Conservation (phyloP, 2,113 vertebrate genomes). For the Gymnogyps californianus region DNA sequence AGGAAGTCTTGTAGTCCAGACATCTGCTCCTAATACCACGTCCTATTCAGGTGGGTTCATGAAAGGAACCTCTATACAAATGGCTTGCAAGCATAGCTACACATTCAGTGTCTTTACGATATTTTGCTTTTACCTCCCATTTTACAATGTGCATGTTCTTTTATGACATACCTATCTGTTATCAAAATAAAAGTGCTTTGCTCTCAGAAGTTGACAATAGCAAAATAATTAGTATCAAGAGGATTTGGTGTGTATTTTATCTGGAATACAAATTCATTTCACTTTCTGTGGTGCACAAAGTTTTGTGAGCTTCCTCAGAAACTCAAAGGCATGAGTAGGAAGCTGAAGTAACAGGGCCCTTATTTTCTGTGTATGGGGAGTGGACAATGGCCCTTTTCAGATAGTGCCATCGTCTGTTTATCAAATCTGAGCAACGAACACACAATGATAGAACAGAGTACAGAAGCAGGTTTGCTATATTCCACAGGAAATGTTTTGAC, state of each 20-base stretch:
- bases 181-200: background rate
- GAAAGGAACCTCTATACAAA: background rate
- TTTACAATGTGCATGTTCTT: background rate
- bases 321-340: background rate
- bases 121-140: background rate
- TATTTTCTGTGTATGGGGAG: background rate
- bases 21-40: background rate
- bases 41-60: background rate
- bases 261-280: background rate
- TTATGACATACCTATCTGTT: background rate
- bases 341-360: background rate
- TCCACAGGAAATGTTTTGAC: background rate
- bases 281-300: background rate
- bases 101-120: background rate
- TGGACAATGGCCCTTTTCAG: background rate
- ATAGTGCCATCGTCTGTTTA: background rate
- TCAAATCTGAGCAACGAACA: background rate
- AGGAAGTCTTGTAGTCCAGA: background rate
- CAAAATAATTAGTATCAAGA: background rate
- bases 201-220: background rate
- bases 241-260: background rate
- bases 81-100: background rate
- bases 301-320: background rate
- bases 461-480: background rate
- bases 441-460: background rate